Evolutionary conservation across 2,888 invertebrate species (phyloP).

Genomic region (Julus scandinavius): DNA sequence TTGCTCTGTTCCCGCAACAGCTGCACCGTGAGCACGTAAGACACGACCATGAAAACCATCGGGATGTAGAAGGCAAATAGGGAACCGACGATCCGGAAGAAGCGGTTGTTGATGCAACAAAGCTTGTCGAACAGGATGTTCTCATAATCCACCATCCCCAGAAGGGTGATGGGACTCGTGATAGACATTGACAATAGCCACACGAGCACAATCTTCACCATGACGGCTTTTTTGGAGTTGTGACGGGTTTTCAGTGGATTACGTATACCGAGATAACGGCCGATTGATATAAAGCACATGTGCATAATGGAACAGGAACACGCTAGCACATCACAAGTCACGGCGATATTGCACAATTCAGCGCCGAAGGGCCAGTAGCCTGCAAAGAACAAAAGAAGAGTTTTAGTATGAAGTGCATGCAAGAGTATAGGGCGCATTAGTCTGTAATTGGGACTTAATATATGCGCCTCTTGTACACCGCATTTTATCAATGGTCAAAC

Average conservation of each 20-base stretch:
- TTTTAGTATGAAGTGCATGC: background rate
- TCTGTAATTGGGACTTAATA: no score
- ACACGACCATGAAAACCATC: conserved; percentile 90
- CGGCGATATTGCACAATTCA: conserved; percentile 74
- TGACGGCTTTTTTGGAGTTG: conserved; percentile 69
- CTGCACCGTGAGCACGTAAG: conserved; percentile 92
- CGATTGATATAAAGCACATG: conserved; percentile 71
- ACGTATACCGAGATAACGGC: conserved; percentile 69
- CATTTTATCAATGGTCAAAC: no score
- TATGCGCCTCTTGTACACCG: no score
- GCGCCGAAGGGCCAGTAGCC: conserved; percentile 87
- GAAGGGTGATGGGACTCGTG: conserved; percentile 81
- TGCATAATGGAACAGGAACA: conserved; percentile 71
- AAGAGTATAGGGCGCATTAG: no score
- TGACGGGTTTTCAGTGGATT: conserved; percentile 68
- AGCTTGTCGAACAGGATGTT: conserved; percentile 65
- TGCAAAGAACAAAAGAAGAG: conserved; percentile 65
- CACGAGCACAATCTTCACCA: conserved; percentile 90
- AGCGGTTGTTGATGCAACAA: conserved; percentile 67
- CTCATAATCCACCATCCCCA: conserved; percentile 67
- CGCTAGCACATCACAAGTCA: conserved; percentile 78
- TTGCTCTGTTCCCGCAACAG: conserved; percentile 80
- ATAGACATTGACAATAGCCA: conserved; percentile 94
- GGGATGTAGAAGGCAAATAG: conserved; percentile 97
- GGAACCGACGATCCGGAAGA: conserved; percentile 84